Base-by-base conservation (phyloP, 2,797 vertebrate species). In the Netta rufina region DNA sequence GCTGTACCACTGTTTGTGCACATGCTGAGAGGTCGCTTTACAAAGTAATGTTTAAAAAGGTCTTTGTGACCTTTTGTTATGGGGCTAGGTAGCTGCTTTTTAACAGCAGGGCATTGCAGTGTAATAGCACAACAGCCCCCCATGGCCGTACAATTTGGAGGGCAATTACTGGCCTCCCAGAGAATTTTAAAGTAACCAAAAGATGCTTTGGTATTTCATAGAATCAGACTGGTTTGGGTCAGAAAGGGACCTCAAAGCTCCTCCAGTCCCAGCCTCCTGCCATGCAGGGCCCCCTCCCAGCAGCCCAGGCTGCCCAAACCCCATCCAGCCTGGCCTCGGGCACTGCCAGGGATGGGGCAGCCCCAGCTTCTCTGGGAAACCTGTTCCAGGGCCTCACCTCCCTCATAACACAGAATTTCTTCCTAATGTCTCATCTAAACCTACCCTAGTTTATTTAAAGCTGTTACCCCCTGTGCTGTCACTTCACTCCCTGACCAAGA, bases 81-180 rank as follows among this genome's bases (percentile, higher is more conserved):
- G 75, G 69, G 79, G 36, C 32, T 30, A 6, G 18, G 25, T 33
- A 32, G 49, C 74, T 75, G 39, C 49, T 76, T 84, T 67, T 61
- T 45, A n/a, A 38, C 41, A 43, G 36, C 12, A 49, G 75, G 65
- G 24, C 54, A 2, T 51, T 20, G 10, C 36, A 33, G 0, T 39
- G 25, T 53, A 8, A 6, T 4, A 36, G 32, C 49, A 39, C 21
- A 38, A 5, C 45, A 70, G 64, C 90, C 36, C 60, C 38, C 32
- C 13, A 1, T 5, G 2, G 0, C 18, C 65, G 6, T 39, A 9
- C 1, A 1, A 4, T 79, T 84, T 67, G 4, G 5, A 54, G 28
- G 64, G 60, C 49, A 70, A 10, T 90, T 71, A 8, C 53, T 39
- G 36, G 2, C 70, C 10, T 1, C 20, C 58, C 14, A 21, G 58